Evolutionary conservation across 2,888 invertebrate species (phyloP).

Genomic region (Dasypogon diadema): DNA sequence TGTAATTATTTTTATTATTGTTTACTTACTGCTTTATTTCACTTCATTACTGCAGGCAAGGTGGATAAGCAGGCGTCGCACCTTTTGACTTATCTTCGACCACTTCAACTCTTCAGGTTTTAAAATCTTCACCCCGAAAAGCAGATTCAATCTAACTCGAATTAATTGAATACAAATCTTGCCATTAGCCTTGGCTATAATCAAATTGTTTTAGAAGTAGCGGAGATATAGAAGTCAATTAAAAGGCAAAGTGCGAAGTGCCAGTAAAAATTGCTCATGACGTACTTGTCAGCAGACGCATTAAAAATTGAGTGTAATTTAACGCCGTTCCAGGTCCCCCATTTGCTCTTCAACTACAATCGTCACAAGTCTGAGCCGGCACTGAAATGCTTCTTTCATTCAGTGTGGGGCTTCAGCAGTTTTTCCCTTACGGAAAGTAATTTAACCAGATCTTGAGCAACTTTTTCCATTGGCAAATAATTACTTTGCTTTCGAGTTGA

Average conservation of each 20-base stretch:
- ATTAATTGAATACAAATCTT: background rate
- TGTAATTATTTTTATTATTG: background rate
- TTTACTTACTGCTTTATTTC: background rate
- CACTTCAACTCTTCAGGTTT: background rate
- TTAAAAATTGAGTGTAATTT: conserved; percentile 45
- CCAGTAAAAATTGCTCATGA: conserved; percentile 14
- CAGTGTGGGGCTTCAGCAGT: conserved; percentile 47
- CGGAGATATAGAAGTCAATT: conserved; percentile 34
- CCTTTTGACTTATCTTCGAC: background rate
- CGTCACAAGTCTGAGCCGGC: conserved; percentile 13
- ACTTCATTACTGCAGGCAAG: background rate
- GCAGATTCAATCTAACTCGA: background rate
- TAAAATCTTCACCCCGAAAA: background rate
- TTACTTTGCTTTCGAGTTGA: conserved; percentile 42
- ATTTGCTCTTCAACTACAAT: conserved; percentile 23
- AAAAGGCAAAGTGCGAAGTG: conserved; percentile 8
- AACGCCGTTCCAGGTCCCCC: conserved; percentile 24
- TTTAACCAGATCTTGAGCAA: conserved; percentile 48
- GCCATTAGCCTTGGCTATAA: conserved; percentile 28
- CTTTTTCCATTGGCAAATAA: conserved; percentile 47
- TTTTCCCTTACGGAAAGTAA: conserved; percentile 43
- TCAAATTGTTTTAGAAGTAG: conserved; percentile 21
- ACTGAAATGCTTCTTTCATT: conserved; percentile 42
- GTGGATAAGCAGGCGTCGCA: background rate
- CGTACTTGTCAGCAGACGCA: conserved; percentile 38